phyloP scores from a whole-genome alignment of 2,888 invertebrate genomes.

The Hypolimnas misippus region DNA sequence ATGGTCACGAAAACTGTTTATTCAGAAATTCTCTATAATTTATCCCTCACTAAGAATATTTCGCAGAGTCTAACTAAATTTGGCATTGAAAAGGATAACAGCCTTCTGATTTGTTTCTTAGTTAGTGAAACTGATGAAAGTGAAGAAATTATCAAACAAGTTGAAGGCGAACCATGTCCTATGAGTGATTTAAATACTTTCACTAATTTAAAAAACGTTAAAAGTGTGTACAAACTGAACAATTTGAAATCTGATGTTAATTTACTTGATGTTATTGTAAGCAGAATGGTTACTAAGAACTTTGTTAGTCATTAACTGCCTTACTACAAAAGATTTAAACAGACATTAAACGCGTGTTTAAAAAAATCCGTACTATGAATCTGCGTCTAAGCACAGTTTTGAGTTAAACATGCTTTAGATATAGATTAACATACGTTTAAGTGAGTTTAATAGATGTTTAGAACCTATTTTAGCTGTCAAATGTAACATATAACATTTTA shows the following conservation, averaged over 20 bases:
- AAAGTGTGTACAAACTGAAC: conserved; percentile 85
- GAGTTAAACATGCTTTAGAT: too few relatives aligned
- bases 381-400: too few relatives aligned
- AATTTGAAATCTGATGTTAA: conserved; percentile 67
- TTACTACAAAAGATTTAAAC: too few relatives aligned
- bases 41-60: conserved; percentile 88
- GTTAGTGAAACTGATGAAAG: conserved; percentile 52
- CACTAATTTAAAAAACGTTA: conserved; percentile 78
- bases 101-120: conserved; percentile 66
- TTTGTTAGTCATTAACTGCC: conserved; percentile 60
- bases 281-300: conserved; percentile 87
- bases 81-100: conserved; percentile 77
- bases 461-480: too few relatives aligned
- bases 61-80: conserved; percentile 87
- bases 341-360: too few relatives aligned
- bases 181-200: conserved; percentile 74
- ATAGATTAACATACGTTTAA: too few relatives aligned
- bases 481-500: too few relatives aligned
- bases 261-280: conserved; percentile 85
- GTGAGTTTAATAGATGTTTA: too few relatives aligned
- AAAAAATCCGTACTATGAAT: too few relatives aligned
- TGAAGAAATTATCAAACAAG: conserved; percentile 66
- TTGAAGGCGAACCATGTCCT: conserved; percentile 82
- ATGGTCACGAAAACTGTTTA: conserved; percentile 85
- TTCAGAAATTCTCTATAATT: conserved; percentile 87